These are phyloP conservation scores for Papilio glaucus DNA, from an alignment of 1,140 invertebrate species.

Conservation along the genomic window DNA sequence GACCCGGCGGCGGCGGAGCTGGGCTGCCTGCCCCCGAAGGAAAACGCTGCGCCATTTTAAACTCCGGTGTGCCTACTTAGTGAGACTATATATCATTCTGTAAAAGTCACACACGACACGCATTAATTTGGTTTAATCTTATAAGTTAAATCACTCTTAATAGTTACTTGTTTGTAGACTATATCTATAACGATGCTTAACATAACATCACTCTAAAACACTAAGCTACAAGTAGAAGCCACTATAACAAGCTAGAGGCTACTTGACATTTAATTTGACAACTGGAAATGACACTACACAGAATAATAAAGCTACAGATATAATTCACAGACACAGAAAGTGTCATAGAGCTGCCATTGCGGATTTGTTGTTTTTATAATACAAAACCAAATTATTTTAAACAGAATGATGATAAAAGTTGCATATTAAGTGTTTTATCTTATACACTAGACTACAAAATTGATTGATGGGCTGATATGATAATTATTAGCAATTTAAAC, in stretches of 20 bases:
- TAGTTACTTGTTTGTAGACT: neutral
- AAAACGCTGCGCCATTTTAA: conserved; percentile 69
- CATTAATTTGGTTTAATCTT: neutral
- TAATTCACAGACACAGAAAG: neutral
- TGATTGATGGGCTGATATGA: no score
- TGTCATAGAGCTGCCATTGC: no score
- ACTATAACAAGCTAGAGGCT: neutral
- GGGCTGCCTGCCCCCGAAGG: conserved; percentile 57
- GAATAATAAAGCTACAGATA: neutral
- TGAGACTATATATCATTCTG: conserved; percentile 3
- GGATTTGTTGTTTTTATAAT: no score
- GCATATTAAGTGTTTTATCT: no score
- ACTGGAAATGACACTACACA: neutral
- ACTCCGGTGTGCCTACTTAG: conserved; percentile 30
- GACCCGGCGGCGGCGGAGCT: conserved; percentile 57
- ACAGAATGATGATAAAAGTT: no score
- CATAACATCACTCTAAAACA: neutral
- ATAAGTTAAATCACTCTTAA: neutral
- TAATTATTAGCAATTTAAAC: no score
- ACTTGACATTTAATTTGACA: neutral
- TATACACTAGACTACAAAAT: no score
- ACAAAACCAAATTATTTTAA: no score
- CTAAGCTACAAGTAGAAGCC: neutral
- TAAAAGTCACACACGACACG: neutral
- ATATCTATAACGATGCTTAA: neutral